A percentile compares a stretch with the other conserved stretches of the same genome.
Evolutionary conservation across 2,888 invertebrate species (phyloP).

Genomic region (Protonemura montana): DNA sequence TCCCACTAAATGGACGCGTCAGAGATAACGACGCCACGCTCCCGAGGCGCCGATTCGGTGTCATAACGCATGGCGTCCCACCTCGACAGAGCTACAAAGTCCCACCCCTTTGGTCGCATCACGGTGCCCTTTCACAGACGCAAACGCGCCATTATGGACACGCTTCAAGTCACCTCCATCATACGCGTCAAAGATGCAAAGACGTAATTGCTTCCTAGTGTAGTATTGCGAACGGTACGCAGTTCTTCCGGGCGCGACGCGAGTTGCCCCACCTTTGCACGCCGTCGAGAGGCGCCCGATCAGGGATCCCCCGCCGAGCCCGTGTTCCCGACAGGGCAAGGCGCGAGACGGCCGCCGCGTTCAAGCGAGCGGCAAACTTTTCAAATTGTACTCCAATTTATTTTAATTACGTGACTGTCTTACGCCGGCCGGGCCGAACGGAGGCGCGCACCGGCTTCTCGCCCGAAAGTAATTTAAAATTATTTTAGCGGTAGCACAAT

Average conservation of each 20-base stretch:
- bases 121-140: not conserved
- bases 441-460: not conserved
- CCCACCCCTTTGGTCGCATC: not conserved
- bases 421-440: too few species aligned
- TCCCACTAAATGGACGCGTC: not conserved
- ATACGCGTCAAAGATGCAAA: not conserved
- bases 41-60: not conserved
- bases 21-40: not conserved
- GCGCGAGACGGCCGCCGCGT: too few species aligned
- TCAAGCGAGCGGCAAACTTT: not conserved
- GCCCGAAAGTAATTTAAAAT: not conserved
- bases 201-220: not conserved
- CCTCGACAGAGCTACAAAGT: not conserved
- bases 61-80: not conserved
- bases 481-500: not conserved
- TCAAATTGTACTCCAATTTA: not conserved
- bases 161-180: not conserved
- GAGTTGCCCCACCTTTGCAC: too few species aligned
- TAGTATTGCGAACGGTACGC: too few species aligned
- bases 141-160: not conserved
- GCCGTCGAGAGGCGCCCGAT: too few species aligned
- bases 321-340: too few species aligned
- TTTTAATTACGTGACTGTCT: not conserved
- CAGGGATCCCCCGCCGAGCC: too few species aligned
- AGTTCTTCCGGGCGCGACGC: too few species aligned